phyloP scores from a whole-genome alignment of 2,797 vertebrate species.

The Catostomus latipinnis region DNA sequence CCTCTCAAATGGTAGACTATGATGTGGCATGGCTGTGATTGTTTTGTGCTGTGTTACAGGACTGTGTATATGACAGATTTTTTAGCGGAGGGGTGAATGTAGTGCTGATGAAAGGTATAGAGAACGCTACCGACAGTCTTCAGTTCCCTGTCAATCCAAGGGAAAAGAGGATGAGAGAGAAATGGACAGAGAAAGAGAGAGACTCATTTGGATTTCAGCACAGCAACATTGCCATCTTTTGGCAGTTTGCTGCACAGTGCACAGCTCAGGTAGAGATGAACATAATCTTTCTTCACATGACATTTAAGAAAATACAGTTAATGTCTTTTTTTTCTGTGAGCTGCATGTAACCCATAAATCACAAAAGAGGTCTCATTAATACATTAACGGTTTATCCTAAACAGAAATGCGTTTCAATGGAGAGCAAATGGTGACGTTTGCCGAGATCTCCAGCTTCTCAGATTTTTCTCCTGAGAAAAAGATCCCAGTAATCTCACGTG shows the following conservation, averaged over 20 bases:
- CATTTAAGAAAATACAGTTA: neutral
- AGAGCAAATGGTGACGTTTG: too few species aligned
- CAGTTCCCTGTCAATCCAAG: slow-evolving; percentile 19
- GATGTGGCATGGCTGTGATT: neutral
- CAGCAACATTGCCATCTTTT: slow-evolving; percentile 88
- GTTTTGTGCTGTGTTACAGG: neutral
- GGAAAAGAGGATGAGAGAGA: slow-evolving; percentile 20
- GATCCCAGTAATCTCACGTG: too few species aligned
- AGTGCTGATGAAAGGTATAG: slow-evolving; percentile 1
- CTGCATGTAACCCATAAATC: neutral
- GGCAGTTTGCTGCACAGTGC: slow-evolving; percentile 72
- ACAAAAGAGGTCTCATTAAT: too few species aligned
- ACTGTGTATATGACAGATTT: neutral
- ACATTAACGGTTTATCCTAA: too few species aligned
- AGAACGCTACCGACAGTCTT: neutral
- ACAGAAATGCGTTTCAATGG: too few species aligned
- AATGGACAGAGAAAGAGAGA: slow-evolving; percentile 46
- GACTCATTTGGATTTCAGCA: slow-evolving; percentile 77
- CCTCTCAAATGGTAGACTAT: too few species aligned
- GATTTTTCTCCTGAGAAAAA: too few species aligned
- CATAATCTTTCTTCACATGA: neutral
- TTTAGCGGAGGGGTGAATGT: neutral
- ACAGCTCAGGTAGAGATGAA: neutral
- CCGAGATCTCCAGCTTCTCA: too few species aligned
- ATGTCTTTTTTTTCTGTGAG: neutral